These are phyloP conservation scores for Himalopsyche tibetana DNA, from an alignment of 2,888 invertebrate genomes.

Conservation along the genomic window DNA sequence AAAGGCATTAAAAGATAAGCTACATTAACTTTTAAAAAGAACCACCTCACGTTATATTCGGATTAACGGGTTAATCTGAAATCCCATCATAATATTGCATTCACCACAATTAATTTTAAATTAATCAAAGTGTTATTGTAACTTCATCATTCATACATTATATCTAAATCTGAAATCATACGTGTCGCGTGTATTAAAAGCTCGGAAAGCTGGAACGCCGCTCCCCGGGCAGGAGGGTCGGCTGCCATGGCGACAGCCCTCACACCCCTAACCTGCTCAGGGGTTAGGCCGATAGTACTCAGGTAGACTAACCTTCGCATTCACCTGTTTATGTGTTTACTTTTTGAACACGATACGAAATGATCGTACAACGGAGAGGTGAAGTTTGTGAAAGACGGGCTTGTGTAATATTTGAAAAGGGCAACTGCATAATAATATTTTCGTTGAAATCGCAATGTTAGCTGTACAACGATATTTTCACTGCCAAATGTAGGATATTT, in stretches of 20 bases:
- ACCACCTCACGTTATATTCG: no score
- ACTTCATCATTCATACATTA: no score
- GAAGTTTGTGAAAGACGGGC: not conserved
- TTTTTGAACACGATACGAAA: constrained; percentile 15
- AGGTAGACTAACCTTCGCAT: constrained; percentile 30
- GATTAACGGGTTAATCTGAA: no score
- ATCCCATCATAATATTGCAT: no score
- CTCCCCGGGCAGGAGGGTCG: not conserved
- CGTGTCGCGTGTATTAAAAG: not conserved
- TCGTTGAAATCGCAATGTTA: no score
- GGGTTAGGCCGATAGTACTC: not conserved
- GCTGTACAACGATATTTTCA: no score
- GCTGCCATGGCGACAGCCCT: not conserved
- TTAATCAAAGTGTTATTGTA: no score
- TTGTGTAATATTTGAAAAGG: not conserved
- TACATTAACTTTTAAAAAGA: no score
- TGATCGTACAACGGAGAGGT: not conserved
- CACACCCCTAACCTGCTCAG: not conserved
- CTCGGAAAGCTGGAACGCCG: not conserved
- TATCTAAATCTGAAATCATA: no score
- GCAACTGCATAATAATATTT: not conserved
- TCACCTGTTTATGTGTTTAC: constrained; percentile 31
- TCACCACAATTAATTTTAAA: no score
- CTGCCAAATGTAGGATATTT: no score
- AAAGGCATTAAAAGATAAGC: no score